Conservation (phyloP, 2,888 invertebrate species). For the Morpho helenor region DNA sequence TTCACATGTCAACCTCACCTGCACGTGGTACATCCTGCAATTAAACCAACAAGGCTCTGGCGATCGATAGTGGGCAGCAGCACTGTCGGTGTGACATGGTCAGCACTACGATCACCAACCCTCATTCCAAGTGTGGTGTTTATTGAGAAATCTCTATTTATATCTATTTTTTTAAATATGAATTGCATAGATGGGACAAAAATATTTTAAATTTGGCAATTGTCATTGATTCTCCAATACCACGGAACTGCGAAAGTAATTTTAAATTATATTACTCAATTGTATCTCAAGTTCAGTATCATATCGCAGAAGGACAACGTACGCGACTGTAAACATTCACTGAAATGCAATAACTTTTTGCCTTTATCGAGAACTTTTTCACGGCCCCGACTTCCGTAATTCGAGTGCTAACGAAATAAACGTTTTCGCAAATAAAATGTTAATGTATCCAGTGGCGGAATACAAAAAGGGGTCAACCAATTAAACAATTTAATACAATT, state of each 20-base stretch:
- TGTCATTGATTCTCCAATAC: background rate
- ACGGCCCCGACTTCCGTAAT: conserved; percentile 20
- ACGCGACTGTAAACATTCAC: conserved; percentile 11
- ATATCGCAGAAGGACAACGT: conserved; percentile 18
- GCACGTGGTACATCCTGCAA: no score
- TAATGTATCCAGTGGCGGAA: conserved; percentile 16
- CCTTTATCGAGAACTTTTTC: conserved; percentile 14
- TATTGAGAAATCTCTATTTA: no score
- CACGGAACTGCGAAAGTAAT: background rate
- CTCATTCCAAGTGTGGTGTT: no score
- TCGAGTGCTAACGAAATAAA: conserved; percentile 14
- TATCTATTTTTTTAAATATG: no score
- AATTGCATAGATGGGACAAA: no score
- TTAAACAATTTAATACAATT: conserved; percentile 12
- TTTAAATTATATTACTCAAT: conserved; percentile 1
- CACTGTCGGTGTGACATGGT: no score
- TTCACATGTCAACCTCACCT: no score
- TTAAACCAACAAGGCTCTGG: no score
- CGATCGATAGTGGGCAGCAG: no score
- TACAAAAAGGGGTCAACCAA: conserved; percentile 19
- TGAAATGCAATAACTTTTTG: conserved; percentile 16
- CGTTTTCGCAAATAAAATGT: conserved; percentile 29
- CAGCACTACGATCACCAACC: no score
- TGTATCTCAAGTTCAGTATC: conserved; percentile 9
- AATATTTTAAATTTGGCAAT: no score